Conservation (phyloP, 1,140 invertebrate species). For the Plutomurus gul region DNA sequence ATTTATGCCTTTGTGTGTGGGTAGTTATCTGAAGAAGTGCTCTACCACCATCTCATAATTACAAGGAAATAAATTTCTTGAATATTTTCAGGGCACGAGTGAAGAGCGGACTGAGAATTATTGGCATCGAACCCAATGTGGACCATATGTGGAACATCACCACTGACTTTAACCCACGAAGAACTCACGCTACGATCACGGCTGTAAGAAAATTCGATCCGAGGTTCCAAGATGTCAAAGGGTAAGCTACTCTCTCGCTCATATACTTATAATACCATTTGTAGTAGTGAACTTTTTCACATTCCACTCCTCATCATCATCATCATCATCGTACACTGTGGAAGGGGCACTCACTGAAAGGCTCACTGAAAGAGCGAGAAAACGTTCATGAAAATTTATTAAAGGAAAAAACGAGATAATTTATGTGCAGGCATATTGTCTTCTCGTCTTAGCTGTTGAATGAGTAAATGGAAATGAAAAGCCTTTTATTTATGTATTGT, state of each 20-base stretch:
- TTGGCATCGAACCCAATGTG: slow-evolving; percentile 77
- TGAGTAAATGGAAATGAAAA: too few relatives aligned
- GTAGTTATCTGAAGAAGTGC: too few relatives aligned
- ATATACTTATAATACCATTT: neutral
- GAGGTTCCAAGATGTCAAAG: slow-evolving; percentile 46
- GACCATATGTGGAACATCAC: slow-evolving; percentile 80
- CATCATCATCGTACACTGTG: too few relatives aligned
- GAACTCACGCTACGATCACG: slow-evolving; percentile 82
- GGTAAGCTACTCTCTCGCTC: slow-evolving; percentile 34
- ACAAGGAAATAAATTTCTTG: neutral
- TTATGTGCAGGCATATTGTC: neutral
- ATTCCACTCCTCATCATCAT: neutral
- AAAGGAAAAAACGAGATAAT: neutral
- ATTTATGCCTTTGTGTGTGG: too few relatives aligned
- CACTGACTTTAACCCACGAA: slow-evolving; percentile 78
- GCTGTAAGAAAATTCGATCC: slow-evolving; percentile 66
- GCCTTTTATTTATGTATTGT: too few relatives aligned
- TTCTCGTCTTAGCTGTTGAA: neutral
- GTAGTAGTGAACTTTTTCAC: neutral
- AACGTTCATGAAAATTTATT: slow-evolving; percentile 2
- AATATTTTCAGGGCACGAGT: slow-evolving; percentile 73
- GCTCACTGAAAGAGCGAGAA: neutral
- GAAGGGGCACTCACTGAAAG: too few relatives aligned
- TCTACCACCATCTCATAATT: neutral
- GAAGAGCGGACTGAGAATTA: slow-evolving; percentile 78